Evolutionary conservation across 2,888 invertebrate genomes (phyloP), one percentile per base, ranked within the genome.

Genomic region (Limnephilus rhombicus): DNA sequence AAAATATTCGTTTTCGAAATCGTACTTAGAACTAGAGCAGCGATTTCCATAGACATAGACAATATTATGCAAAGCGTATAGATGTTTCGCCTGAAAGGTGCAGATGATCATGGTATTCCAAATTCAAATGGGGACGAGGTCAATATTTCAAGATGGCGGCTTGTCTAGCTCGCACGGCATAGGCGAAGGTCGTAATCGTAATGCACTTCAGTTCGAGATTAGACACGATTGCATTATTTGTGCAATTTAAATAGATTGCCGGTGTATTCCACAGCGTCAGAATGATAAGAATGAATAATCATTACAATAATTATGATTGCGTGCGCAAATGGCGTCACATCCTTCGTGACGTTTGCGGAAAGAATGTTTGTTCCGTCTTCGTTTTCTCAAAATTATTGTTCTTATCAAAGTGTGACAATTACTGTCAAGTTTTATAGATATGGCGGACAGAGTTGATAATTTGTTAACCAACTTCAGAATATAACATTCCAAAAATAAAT

Each of bases 91-190:
- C 83, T 83, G 83, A 41, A 34, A 34, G 18, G 31, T 37, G 37
- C 15, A 29, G 85, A 86, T 49, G 85, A 45, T 86, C 49, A 45
- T 49, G 85, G 45, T 41, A 45, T 45, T 41, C 85, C 85, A 45
- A 86, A 86, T 86, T 29, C 29, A 86, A 86, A 49, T 85, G 68
- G 85, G 34, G 31, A 90, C 83, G 82, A 90, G 83, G 90, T 34
- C 83, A 31, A 49, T 68, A 68, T 68, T 68, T 4, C 90, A 90
- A 53, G n/a, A 83, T 90, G 82, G 83, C 82, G 34, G 81, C 81
- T 80, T 24, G 68, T 68, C 85, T 24, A 85, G n/a, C 41, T n/a
- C 12, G 37, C 85, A 41, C 24, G 11, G 24, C 45, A 41, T 18
- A 49, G 85, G 85, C 37, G n/a, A 45, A 45, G n/a, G 41, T 37